Evolutionary conservation across 2,888 invertebrate genomes (phyloP).

Genomic region (Hydriomena furcata): DNA sequence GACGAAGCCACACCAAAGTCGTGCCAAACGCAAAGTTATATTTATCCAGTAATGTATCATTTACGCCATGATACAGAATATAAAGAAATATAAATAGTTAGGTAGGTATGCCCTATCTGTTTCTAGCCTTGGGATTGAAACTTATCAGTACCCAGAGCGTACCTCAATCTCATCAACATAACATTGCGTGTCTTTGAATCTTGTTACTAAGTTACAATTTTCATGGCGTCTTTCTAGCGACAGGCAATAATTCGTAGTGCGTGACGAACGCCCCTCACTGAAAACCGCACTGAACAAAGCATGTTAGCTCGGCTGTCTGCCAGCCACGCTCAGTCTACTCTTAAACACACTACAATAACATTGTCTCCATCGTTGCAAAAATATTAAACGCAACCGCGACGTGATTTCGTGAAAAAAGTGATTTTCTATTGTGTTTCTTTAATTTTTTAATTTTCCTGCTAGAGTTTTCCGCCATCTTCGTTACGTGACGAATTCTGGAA

Average conservation of each 20-base stretch:
- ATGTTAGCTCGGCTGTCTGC: slow-evolving; percentile 58
- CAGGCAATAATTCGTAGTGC: slow-evolving; percentile 45
- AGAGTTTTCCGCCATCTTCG: slow-evolving; percentile 33
- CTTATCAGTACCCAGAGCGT: no score
- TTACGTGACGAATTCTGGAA: slow-evolving; percentile 42
- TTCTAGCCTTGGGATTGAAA: no score
- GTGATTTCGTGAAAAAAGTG: slow-evolving; percentile 37
- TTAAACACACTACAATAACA: slow-evolving; percentile 68
- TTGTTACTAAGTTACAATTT: slow-evolving; percentile 31
- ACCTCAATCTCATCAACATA: no score
- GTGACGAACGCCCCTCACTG: slow-evolving; percentile 58
- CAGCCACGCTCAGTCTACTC: slow-evolving; percentile 64
- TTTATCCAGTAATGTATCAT: slow-evolving; percentile 18
- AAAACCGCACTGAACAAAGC: slow-evolving; percentile 62
- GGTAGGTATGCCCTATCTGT: no score
- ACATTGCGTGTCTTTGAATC: slow-evolving; percentile 15
- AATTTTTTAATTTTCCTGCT: slow-evolving; percentile 30
- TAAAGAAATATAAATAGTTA: no score
- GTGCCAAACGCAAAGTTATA: slow-evolving; percentile 23
- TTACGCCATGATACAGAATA: slow-evolving; percentile 13
- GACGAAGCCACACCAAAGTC: slow-evolving; percentile 13
- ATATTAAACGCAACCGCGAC: slow-evolving; percentile 34
- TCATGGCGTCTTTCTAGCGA: slow-evolving; percentile 34
- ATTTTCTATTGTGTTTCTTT: slow-evolving; percentile 24
- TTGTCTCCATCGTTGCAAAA: slow-evolving; percentile 40